Evolutionary conservation across 2,113 vertebrate species (phyloP).

Genomic region (Rousettus leschenaultii): DNA sequence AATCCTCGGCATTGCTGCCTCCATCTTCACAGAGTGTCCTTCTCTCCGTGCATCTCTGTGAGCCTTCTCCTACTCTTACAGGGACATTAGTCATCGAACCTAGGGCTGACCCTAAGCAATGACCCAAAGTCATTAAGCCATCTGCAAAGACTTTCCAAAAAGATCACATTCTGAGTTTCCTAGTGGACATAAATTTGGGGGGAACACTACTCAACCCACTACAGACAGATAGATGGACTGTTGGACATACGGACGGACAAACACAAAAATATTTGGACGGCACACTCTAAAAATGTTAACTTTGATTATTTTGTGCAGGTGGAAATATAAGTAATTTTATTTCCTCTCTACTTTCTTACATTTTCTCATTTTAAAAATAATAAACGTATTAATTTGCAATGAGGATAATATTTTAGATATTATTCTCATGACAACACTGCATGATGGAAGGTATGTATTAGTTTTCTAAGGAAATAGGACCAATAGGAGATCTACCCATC

Average conservation of each 20-base stretch:
- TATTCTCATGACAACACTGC: not conserved
- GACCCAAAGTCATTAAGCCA: not conserved
- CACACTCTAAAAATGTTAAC: not conserved
- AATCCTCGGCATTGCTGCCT: not conserved
- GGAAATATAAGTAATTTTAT: not conserved
- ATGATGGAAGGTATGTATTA: not conserved
- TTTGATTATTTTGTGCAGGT: not conserved
- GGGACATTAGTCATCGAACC: not conserved
- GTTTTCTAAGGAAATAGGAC: not conserved
- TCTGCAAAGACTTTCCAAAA: not conserved
- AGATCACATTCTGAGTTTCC: not conserved
- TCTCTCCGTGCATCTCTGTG: not conserved
- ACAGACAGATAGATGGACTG: not conserved
- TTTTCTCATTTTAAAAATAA: not conserved
- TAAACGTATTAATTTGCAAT: not conserved
- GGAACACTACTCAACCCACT: not conserved
- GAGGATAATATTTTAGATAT: not conserved
- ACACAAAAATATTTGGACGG: not conserved
- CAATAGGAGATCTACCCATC: not conserved
- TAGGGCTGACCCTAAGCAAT: not conserved
- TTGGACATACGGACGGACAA: not conserved
- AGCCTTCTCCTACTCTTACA: too few species aligned
- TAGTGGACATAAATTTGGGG: not conserved
- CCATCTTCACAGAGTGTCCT: fast-evolving
- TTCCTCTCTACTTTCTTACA: not conserved